Conservation (phyloP, 1,140 invertebrate species). For the Armadillidium nasatum region DNA sequence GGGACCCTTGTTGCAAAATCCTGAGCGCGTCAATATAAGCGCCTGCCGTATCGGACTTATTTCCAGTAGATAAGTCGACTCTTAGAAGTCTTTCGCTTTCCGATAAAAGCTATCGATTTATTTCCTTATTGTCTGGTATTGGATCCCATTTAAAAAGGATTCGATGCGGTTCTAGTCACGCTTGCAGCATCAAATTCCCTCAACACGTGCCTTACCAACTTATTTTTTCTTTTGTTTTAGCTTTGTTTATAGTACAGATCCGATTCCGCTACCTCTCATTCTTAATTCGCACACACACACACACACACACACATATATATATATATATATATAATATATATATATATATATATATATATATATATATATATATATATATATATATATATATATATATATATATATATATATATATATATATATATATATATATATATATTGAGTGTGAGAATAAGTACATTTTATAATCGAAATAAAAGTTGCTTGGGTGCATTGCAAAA, state of each 20-base stretch:
- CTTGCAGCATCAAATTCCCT: conserved; percentile 3
- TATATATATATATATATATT: too few relatives aligned
- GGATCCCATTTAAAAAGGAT: conserved; percentile 10
- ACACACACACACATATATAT: too few relatives aligned
- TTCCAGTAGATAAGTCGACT: not conserved
- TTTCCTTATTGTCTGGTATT: conserved; percentile 3
- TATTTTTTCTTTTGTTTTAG: not conserved
- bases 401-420: too few relatives aligned
- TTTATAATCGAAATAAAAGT: too few relatives aligned
- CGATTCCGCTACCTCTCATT: not conserved
- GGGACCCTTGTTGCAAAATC: too few relatives aligned
- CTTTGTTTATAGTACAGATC: not conserved
- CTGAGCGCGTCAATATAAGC: too few relatives aligned
- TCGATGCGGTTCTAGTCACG: conserved; percentile 2
- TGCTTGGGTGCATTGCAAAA: too few relatives aligned
- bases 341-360: too few relatives aligned
- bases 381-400: conserved; percentile 15
- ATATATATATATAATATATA: too few relatives aligned
- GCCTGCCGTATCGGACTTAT: conserved; percentile 4
- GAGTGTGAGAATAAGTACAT: too few relatives aligned
- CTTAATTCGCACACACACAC: not conserved
- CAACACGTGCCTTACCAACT: not conserved
- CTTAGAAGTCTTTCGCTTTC: not conserved
- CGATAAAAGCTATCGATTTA: conserved; percentile 1
- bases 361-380: conserved; percentile 8